phyloP scores from a whole-genome alignment of 2,113 vertebrate genomes.

The Nesospiza acunhae region DNA sequence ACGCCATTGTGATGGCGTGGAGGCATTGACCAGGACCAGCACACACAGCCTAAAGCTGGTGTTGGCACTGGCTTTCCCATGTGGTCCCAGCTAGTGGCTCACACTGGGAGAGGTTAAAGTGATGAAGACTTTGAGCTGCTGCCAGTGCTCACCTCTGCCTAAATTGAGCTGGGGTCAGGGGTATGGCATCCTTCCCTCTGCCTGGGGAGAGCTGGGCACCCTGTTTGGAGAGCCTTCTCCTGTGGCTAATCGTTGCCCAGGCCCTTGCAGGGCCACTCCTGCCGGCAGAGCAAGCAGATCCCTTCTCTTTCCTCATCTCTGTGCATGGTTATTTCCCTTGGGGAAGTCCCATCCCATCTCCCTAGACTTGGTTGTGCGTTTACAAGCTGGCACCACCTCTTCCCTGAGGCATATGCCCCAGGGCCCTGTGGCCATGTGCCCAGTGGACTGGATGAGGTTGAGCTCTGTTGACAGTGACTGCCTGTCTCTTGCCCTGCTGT shows the following conservation, averaged over 20 bases:
- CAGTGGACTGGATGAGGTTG: accelerated
- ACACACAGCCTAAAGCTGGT: neutral
- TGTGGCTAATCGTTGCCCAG: accelerated
- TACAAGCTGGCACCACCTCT: neutral
- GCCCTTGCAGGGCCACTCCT: accelerated
- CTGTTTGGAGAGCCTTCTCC: neutral
- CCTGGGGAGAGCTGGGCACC: accelerated
- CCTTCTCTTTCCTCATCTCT: neutral
- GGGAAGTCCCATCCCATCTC: neutral
- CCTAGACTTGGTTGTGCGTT: accelerated
- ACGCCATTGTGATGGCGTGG: neutral
- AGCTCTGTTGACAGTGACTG: neutral
- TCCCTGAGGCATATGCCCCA: accelerated
- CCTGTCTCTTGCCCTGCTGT: neutral
- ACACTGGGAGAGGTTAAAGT: neutral
- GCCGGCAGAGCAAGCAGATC: accelerated
- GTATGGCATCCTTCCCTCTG: accelerated
- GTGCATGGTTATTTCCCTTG: neutral
- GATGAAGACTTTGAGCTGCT: neutral
- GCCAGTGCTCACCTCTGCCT: accelerated
- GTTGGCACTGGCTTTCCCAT: neutral
- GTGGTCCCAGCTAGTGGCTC: neutral
- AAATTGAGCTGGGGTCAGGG: neutral
- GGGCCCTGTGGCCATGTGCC: accelerated
- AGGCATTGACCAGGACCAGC: neutral